phyloP scores from a whole-genome alignment of 1,140 invertebrate species.

The Meteorus sp. region DNA sequence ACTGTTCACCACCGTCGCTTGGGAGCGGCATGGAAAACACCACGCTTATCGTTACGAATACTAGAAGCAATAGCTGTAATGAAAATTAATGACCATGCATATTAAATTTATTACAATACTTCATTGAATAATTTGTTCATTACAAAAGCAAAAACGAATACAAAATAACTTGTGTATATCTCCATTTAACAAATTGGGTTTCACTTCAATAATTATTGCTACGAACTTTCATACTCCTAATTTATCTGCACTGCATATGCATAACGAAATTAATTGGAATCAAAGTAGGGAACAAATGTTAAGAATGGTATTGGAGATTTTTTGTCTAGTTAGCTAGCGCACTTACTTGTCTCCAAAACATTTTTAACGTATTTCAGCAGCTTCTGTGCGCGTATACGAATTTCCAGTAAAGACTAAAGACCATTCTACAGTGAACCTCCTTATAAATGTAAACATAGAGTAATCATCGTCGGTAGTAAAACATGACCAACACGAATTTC shows the following conservation, averaged over 20 bases:
- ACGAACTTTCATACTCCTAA: no score
- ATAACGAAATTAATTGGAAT: no score
- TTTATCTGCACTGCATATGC: no score
- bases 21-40: constrained; percentile 1
- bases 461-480: constrained; percentile 11
- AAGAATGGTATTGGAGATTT: no score
- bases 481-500: constrained; percentile 15
- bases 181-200: no score
- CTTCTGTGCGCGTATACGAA: neutral
- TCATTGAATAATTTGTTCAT: neutral
- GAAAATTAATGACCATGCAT: neutral
- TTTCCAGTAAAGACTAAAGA: constrained; percentile 18
- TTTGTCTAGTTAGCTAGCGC: no score
- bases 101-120: neutral
- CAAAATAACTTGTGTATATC: no score
- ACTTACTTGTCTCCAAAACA: constrained; percentile 10
- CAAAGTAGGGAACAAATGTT: no score
- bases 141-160: neutral
- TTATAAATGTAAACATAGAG: constrained; percentile 24
- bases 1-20: constrained; percentile 8
- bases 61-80: constrained; percentile 7
- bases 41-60: neutral
- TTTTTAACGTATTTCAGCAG: neutral
- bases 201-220: no score
- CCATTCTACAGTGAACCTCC: neutral